Evolutionary conservation across 2,113 vertebrate species (phyloP).

Genomic region (Lepus americanus): DNA sequence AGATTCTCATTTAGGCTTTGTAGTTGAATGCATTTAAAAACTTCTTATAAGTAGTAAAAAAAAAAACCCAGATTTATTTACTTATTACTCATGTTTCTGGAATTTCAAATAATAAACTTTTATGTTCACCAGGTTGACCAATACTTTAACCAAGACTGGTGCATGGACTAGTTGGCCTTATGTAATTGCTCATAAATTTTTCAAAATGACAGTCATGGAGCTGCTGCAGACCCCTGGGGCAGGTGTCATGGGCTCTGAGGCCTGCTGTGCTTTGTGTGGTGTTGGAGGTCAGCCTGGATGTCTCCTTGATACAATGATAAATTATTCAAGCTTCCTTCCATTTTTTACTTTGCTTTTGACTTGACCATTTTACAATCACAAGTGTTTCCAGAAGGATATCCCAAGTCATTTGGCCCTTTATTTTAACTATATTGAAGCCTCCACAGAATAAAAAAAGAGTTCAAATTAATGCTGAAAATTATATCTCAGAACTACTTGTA

Average conservation of each 20-base stretch:
- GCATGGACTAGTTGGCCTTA: background rate
- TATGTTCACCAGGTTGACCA: background rate
- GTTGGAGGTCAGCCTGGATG: background rate
- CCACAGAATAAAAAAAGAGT: background rate
- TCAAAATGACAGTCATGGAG: background rate
- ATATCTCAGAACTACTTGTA: background rate
- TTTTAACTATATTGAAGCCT: background rate
- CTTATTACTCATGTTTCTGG: background rate
- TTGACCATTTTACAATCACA: background rate
- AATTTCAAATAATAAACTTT: conserved; percentile 15
- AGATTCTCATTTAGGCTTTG: background rate
- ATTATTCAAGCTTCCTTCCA: background rate
- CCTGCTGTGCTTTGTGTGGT: background rate
- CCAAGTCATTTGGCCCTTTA: background rate
- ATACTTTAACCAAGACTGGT: background rate
- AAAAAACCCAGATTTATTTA: background rate
- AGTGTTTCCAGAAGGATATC: background rate
- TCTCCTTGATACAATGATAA: background rate
- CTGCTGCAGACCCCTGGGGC: no score
- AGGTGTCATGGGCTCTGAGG: background rate
- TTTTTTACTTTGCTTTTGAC: background rate
- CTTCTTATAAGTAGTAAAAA: conserved; percentile 21
- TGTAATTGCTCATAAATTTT: background rate
- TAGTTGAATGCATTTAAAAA: background rate
- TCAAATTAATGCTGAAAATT: background rate